Evolutionary conservation across 1,140 invertebrate species (phyloP), one percentile per base, ranked within the genome.

Genomic region (Hydropsyche tenuis): DNA sequence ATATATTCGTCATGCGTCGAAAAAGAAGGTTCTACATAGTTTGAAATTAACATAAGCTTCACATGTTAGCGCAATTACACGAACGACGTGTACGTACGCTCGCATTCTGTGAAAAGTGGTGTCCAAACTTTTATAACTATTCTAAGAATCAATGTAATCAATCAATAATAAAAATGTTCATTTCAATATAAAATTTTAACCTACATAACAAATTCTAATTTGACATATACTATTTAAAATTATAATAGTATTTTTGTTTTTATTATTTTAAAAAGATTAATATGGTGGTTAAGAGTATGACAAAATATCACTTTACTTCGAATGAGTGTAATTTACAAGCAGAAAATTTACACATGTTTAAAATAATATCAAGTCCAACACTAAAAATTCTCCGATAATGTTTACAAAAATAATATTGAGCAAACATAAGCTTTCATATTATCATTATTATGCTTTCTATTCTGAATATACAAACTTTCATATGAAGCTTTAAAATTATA

Each of bases 141-240:
- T 25, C 23, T 60, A 60, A 60, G 23, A 46, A 48, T 65, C 16
- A 43, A 65, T 18, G n/a, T 30, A 60, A 68, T 70, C 30, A 56
- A 56, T 70, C 25, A 70, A 70, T 70, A 51, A 69, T 69, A 70
- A 56, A 27, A 48, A 30, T 42, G n/a, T 56, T 56, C 25, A 25
- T 56, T 42, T 70, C 48, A 70, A 70, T 70, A 70, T 70, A 70
- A 70, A 70, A 70, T 70, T 70, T 70, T 56, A 70, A 70, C 68
- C 68, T 70, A 70, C 68, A 70, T 70, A 70, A 70, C 68, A 70
- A 70, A 56, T 56, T 30, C 68, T 70, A 70, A 48, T 56, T 69
- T 42, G 66, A 69, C 20, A 51, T 51, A 51, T 16, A 16, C 22
- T 22, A 20, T 14, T 43, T 66, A 5, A 42, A 27, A 43, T 66